Conservation (phyloP, 1,140 invertebrate genomes). For the Drosophila kepulauana region DNA sequence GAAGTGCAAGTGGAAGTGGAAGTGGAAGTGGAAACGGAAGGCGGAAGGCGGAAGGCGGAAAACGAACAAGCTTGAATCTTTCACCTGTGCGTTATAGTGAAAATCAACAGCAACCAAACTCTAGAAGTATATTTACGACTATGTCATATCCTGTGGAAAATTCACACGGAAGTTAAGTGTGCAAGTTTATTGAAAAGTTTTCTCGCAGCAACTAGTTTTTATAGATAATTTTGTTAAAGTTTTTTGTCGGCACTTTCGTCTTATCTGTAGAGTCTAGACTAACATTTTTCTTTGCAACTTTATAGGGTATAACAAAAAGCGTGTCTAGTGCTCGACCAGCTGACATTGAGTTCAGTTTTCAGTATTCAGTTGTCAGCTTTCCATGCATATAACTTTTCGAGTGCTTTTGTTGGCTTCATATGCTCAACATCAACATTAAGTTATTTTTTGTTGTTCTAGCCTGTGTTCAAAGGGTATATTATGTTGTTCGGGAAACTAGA, state of each 20-base stretch:
- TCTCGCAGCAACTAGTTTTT: no score
- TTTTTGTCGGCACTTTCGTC: no score
- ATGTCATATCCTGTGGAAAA: neutral
- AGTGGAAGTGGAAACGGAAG: neutral
- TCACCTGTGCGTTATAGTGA: conserved; percentile 50
- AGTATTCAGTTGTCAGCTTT: conserved; percentile 24
- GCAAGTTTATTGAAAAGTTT: neutral
- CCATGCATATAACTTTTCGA: conserved; percentile 24
- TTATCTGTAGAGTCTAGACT: no score
- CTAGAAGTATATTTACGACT: neutral
- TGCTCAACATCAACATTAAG: conserved; percentile 8
- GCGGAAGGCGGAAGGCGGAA: neutral
- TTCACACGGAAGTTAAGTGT: neutral
- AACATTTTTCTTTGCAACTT: neutral
- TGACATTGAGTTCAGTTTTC: conserved; percentile 37
- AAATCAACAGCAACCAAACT: conserved; percentile 27
- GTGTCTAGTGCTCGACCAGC: conserved; percentile 40
- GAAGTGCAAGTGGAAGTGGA: neutral
- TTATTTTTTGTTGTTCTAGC: neutral
- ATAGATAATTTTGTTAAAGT: no score
- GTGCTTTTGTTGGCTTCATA: conserved; percentile 40
- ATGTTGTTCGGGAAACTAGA: no score
- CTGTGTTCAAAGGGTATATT: no score
- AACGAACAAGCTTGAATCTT: conserved; percentile 10
- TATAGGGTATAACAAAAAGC: conserved; percentile 19